Evolutionary conservation across 2,888 invertebrate genomes (phyloP).

Genomic region (Cremastinae sp.): DNA sequence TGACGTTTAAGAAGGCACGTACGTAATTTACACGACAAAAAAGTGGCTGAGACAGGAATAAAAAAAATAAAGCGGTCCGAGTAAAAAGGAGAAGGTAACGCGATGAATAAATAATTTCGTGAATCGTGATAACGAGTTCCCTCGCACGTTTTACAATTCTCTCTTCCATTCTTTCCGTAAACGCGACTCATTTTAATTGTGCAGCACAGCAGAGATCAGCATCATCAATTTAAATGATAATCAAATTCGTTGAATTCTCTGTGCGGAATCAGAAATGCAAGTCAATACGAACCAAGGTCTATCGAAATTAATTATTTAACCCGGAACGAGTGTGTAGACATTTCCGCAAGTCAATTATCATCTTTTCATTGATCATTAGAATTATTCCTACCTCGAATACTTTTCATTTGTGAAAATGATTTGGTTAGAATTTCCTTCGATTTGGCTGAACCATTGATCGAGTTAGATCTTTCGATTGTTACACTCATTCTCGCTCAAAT

Average conservation of each 20-base stretch:
- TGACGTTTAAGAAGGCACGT: slow-evolving; percentile 35
- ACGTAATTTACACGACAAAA: slow-evolving; percentile 11
- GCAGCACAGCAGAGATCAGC: slow-evolving; percentile 50
- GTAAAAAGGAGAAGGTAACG: slow-evolving; percentile 31
- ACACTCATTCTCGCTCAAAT: too few species aligned
- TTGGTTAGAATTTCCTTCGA: too few species aligned
- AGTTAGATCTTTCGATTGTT: too few species aligned
- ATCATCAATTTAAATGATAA: slow-evolving; percentile 28
- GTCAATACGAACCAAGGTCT: slow-evolving; percentile 3
- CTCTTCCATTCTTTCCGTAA: slow-evolving; percentile 1
- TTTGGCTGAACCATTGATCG: too few species aligned
- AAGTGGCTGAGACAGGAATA: slow-evolving; percentile 5
- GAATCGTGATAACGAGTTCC: slow-evolving; percentile 56
- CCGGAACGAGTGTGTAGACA: too few species aligned
- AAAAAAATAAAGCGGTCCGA: slow-evolving; percentile 18
- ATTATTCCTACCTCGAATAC: too few species aligned
- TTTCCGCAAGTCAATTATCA: slow-evolving; percentile 18
- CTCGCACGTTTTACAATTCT: slow-evolving; percentile 22
- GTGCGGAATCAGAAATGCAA: background rate
- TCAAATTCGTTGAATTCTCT: slow-evolving; percentile 13
- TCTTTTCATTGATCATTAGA: too few species aligned
- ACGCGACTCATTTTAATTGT: slow-evolving; percentile 61
- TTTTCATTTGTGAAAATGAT: too few species aligned
- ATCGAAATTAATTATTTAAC: slow-evolving; percentile 60
- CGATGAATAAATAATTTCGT: slow-evolving; percentile 58